Evolutionary conservation across 1,140 invertebrate genomes (phyloP), one percentile per base, ranked within the genome.

Genomic region (Zaprionus ghesquierei): DNA sequence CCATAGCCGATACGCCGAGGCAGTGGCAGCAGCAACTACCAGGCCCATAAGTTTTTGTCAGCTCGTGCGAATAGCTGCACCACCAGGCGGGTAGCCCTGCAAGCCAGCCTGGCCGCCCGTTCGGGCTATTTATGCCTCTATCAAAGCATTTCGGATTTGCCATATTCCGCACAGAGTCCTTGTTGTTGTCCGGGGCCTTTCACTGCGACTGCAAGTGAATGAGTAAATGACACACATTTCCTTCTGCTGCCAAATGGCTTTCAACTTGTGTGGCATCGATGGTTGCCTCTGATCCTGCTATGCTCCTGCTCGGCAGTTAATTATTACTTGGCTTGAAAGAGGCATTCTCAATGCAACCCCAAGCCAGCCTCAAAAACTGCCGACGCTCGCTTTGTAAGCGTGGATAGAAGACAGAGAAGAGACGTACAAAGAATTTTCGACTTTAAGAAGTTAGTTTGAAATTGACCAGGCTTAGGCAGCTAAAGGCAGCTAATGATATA

Each of bases 111-210:
- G 31, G 33, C 72, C 63, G 59, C 33, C 23, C 22, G 49, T 13
- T 33, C 31, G 1, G 20, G 5, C 84, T 77, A 76, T 81, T 87
- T 87, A 87, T 87, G 82, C 73, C 73, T 38, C 55, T 33, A 49
- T 70, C 23, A 75, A 60, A 70, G 68, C 54, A 61, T 70, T 41
- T 41, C 49, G 54, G 51, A 35, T 56, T 65, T 25, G 50, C 59
- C 27, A 66, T 64, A 78, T 66, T 59, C 78, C 59, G 35, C 41
- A 49, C 41, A 23, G 38, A 46, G 50, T 23, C 12, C 20, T 51
- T 51, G 13, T 25, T 49, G 44, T 20, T 23, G 10, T n/a, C 13
- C 12, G 12, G 46, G 20, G 29, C 12, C 15, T 46, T 29, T 27
- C 31, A 62, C 25, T 38, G 22, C 51, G 31, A 51, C 44, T 51